phyloP scores from a whole-genome alignment of 2,797 vertebrate genomes.

The Pipistrellus pipistrellus region DNA sequence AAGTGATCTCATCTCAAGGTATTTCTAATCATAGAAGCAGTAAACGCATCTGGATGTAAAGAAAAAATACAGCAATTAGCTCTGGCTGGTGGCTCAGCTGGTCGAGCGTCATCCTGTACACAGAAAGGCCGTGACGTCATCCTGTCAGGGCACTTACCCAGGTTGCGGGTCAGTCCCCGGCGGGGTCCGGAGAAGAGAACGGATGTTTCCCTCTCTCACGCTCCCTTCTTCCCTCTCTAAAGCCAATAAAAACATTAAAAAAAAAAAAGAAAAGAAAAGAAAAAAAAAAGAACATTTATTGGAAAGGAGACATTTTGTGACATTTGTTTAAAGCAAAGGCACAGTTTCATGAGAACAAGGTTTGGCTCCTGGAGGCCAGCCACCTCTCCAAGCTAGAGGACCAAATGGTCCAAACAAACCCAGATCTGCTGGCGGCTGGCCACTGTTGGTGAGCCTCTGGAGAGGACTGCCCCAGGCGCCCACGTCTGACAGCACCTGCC shows the following conservation, averaged over 20 bases:
- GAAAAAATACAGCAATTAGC: not conserved
- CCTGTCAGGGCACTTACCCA: not conserved
- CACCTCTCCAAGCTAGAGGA: slow-evolving; percentile 32
- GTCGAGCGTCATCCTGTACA: not conserved
- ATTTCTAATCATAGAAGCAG: slow-evolving; percentile 60
- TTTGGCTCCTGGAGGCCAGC: slow-evolving; percentile 28
- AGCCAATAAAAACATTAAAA: not conserved
- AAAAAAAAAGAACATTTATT: not conserved
- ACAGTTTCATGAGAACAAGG: slow-evolving; percentile 44
- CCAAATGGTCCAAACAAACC: not conserved
- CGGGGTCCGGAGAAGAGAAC: not conserved
- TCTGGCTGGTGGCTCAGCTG: not conserved
- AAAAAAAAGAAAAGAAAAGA: not conserved
- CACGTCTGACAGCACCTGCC: slow-evolving; percentile 20
- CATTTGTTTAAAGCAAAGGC: slow-evolving; percentile 58
- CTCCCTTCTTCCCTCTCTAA: not conserved
- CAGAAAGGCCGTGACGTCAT: not conserved
- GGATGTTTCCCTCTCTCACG: not conserved
- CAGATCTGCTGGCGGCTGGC: not conserved
- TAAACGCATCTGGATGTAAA: not conserved
- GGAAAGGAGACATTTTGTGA: not conserved
- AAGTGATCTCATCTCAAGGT: not conserved
- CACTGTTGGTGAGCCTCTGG: slow-evolving; percentile 17
- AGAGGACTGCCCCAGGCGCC: slow-evolving; percentile 7
- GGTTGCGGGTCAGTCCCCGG: not conserved